Base-by-base conservation (phyloP, 2,888 invertebrate genomes). In the Rhamnusium bicolor region DNA sequence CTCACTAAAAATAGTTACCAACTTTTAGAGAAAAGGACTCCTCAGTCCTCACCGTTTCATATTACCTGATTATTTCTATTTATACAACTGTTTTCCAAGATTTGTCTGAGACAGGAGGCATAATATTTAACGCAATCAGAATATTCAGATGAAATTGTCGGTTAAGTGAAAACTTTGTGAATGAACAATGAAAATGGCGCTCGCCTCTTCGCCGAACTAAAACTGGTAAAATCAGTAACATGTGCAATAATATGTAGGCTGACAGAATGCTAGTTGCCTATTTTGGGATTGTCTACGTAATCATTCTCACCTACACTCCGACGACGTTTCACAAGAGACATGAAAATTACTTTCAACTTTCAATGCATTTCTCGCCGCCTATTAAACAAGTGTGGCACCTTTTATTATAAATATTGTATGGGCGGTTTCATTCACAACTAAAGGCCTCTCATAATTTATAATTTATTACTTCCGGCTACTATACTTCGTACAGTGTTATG, bases 241-340 rank as follows among this genome's bases (percentile, higher is more conserved):
- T 56, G 56, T 56, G 67, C 67, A 67, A 32, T 27, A 40, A 32
- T 21, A 67, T 46, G 67, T 67, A 27, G 67, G 67, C 24, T 16
- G 67, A 19, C 51, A 53, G 66, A 56, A 67, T 67, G 67, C 19
- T 56, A 19, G 46, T 67, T 67, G 56, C 67, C 67, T 67, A 67
- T 67, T 67, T 67, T 56, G 56, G 65, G 56, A 56, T 67, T 56
- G 67, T 40, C 40, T 56, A 18, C 54, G 56, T 40, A 46, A 54
- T 24, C 21, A 46, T 67, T 67, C 27, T 67, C 67, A 67, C 67
- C 67, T 32, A 67, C n/a, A n/a, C 67, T 21, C 65, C 18, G 29
- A n/a, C 29, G 18, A 10, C 53, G 46, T 67, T 67, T 67, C 67
- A 16, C 67, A 67, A 67, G 18, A 46, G 6, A 21, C 61, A 10